Base-by-base conservation (phyloP, 2,113 vertebrate genomes). In the Lutjanus erythropterus region DNA sequence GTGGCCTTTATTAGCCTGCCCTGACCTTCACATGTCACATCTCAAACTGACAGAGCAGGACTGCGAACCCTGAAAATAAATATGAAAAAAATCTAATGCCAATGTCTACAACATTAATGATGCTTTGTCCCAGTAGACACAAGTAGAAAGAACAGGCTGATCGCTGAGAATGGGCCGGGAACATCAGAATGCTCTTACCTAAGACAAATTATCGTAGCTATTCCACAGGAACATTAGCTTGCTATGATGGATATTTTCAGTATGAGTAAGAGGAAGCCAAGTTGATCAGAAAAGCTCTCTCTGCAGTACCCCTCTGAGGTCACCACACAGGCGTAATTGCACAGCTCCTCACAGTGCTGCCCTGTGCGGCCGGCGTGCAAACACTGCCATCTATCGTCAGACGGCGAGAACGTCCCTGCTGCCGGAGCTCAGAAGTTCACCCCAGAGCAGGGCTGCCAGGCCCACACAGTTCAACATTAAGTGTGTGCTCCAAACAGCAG, bases 311-410 rank as follows among this genome's bases (percentile, higher is more conserved):
- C 73, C 80, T 77, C 75, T 75, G 81, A 88, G 89, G 90, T 89
- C 84, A 82, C 75, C 33, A 65, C 84, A 84, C 81, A 83, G 72
- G 64, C 75, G 10, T 86, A 84, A 87, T 91, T 83, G 82, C 69
- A 74, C 42, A 64, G 71, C 67, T n/a, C 37, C 61, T 62, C 18
- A 67, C 71, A 19, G 41, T 11, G 59, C 44, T n/a, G n/a, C n/a
- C 25, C 5, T 33, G 21, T 18, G n/a, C n/a, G 23, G 44, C 53
- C 9, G 76, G 37, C 83, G 83, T 80, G 81, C 52, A 74, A 86
- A 92, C 61, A 93, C 90, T 94, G 93, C 94, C 93, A 91, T 88
- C 94, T 88, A 86, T 71, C 89, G 94, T 59, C 21, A 1, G 37
- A 55, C 41, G 4, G 1, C 0, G 15, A 37, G n/a, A 55, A 53